These are phyloP conservation scores for Lynx canadensis DNA, from an alignment of 2,113 vertebrate genomes.

Conservation along the genomic window DNA sequence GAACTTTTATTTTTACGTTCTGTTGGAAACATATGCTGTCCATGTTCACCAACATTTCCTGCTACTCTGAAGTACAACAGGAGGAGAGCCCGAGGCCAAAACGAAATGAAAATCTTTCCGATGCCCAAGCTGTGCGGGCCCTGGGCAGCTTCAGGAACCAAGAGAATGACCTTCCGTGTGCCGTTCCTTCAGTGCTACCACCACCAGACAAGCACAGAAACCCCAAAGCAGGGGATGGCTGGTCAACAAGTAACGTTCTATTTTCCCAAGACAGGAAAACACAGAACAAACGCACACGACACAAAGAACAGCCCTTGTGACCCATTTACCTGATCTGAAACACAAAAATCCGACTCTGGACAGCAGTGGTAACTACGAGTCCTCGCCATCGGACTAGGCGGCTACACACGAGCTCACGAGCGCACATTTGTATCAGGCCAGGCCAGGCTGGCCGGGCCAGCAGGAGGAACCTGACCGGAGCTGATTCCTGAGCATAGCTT, in stretches of 20 bases:
- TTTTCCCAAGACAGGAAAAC: background rate
- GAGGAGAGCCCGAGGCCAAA: background rate
- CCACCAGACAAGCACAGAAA: background rate
- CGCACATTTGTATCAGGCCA: background rate
- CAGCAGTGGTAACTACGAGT: background rate
- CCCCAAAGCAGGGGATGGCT: background rate
- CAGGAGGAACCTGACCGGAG: background rate
- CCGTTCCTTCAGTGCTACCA: background rate
- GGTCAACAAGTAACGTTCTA: background rate
- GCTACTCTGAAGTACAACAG: background rate
- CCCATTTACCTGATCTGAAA: background rate
- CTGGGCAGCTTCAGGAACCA: background rate
- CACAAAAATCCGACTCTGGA: background rate
- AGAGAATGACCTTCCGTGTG: background rate
- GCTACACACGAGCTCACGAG: background rate
- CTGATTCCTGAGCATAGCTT: fast-evolving
- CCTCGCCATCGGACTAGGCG: background rate
- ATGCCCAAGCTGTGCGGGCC: too few species aligned
- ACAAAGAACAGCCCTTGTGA: background rate
- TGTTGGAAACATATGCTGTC: background rate
- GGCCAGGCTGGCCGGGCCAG: background rate
- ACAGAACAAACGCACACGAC: background rate
- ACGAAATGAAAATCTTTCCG: background rate
- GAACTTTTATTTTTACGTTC: background rate
- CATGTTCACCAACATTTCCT: background rate